phyloP scores from a whole-genome alignment of 2,113 vertebrate species.

The Pituophis catenifer region DNA sequence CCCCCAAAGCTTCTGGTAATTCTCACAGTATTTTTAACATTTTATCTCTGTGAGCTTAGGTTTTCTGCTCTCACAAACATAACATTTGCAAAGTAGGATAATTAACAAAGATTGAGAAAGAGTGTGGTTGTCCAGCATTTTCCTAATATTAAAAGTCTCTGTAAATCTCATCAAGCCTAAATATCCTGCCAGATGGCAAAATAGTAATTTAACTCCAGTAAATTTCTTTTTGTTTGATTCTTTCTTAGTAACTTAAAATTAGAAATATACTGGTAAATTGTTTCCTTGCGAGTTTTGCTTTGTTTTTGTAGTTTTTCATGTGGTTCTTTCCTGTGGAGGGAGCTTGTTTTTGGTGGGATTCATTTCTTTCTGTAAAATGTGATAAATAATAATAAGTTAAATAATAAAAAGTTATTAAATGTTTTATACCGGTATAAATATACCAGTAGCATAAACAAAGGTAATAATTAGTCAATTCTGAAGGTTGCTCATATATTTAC shows the following conservation, averaged over 20 bases:
- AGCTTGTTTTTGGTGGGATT: neutral
- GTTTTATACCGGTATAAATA: neutral
- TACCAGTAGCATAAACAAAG: neutral
- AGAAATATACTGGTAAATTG: neutral
- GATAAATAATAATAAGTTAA: neutral
- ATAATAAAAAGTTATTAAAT: neutral
- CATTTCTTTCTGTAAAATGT: neutral
- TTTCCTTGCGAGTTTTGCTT: neutral
- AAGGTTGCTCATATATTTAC: neutral
- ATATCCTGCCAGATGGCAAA: neutral
- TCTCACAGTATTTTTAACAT: neutral
- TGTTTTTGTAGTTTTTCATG: neutral
- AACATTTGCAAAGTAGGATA: neutral
- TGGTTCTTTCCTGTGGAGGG: neutral
- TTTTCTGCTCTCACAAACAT: neutral
- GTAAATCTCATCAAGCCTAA: neutral
- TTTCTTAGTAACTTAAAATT: neutral
- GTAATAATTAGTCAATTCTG: neutral
- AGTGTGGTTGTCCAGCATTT: neutral
- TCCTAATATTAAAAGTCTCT: neutral
- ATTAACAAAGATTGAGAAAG: neutral
- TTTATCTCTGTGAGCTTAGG: neutral
- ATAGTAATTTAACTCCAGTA: neutral
- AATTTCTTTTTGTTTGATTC: neutral
- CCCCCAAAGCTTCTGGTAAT: neutral